Evolutionary conservation across 2,113 vertebrate species (phyloP).

Genomic region (Fregata magnificens): DNA sequence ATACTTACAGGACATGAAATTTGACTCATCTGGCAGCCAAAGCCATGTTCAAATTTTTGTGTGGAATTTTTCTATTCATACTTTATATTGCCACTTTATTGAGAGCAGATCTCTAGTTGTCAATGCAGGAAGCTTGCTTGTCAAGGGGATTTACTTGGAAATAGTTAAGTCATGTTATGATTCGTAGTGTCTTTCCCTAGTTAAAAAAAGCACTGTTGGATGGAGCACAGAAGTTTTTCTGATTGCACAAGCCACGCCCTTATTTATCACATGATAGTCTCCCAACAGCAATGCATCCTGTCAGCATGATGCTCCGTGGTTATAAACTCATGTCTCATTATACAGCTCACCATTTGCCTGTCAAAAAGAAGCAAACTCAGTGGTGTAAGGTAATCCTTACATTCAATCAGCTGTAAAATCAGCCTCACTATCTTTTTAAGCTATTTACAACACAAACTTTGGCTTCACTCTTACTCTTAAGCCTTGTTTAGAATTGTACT

Average conservation of each 20-base stretch:
- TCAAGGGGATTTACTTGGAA: slow-evolving; percentile 12
- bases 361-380: neutral
- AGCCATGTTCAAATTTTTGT: neutral
- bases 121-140: neutral
- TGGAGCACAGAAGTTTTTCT: neutral
- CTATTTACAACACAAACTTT: neutral
- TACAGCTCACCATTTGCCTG: neutral
- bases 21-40: neutral
- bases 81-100: neutral
- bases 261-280: neutral
- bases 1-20: neutral
- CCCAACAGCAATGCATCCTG: neutral
- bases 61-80: neutral
- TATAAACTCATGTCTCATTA: neutral
- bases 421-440: neutral
- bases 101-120: neutral
- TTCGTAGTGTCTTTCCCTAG: neutral
- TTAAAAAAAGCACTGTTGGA: neutral
- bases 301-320: neutral
- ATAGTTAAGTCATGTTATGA: neutral
- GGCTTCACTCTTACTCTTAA: neutral
- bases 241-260: neutral
- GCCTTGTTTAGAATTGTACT: neutral
- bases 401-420: neutral
- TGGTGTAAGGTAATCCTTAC: neutral